Evolutionary conservation across 1,140 invertebrate species (phyloP).

Genomic region (Harpegnathos saltator): DNA sequence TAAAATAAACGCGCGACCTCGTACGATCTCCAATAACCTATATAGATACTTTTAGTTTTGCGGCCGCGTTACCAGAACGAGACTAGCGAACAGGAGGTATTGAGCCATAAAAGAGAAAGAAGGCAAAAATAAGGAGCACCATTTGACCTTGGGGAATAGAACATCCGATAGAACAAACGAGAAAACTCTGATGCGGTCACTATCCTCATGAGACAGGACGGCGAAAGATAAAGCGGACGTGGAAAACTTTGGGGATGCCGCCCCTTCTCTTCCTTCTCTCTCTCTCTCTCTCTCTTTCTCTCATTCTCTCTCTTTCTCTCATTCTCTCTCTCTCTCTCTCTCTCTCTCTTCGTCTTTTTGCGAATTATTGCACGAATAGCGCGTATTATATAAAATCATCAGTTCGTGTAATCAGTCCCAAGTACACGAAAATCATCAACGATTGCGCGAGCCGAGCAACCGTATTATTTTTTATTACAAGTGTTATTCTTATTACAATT

Average conservation of each 20-base stretch:
- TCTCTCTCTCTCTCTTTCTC: no score
- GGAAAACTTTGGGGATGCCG: not conserved
- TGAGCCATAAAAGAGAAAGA: conserved; percentile 33
- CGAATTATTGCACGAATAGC: not conserved
- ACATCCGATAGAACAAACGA: conserved; percentile 61
- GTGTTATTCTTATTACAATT: no score
- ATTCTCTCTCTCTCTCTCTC: no score
- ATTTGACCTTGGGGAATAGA: conserved; percentile 62
- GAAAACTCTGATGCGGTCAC: conserved; percentile 60
- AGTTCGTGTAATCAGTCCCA: not conserved
- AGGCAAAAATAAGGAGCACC: conserved; percentile 57
- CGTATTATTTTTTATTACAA: no score
- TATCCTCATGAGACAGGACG: conserved; percentile 54
- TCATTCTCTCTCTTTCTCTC: no score
- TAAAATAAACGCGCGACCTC: conserved; percentile 55
- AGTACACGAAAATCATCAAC: not conserved
- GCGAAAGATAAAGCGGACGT: conserved; percentile 29
- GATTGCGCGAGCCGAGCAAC: no score
- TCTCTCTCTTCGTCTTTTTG: no score
- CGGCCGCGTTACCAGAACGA: conserved; percentile 28
- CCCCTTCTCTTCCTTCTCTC: no score
- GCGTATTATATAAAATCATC: not conserved
- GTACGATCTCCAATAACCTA: conserved; percentile 46
- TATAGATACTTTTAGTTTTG: conserved; percentile 64
- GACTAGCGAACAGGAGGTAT: conserved; percentile 7